Base-by-base conservation (phyloP, 2,113 vertebrate genomes). In the Elgaria multicarinata region DNA sequence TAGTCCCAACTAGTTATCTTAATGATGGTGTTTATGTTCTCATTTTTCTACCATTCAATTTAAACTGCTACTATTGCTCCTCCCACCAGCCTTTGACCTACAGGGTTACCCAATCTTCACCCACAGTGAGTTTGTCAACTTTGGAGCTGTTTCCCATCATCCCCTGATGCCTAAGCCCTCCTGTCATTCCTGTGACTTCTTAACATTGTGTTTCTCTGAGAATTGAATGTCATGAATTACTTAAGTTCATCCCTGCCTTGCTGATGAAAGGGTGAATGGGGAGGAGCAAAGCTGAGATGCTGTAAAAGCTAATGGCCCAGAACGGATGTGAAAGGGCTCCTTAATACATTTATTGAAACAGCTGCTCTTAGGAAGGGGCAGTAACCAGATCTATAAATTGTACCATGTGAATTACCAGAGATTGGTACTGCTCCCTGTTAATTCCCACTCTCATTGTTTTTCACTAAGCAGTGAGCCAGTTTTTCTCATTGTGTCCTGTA, bases 271-370 rank as follows among this genome's bases (percentile, higher is more conserved):
- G 58, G 26, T 76, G 81, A 55, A 22, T 31, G 26, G 81, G 62
- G 72, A 78, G 88, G 62, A 78, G 44, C 75, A 89, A 84, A 55
- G 6, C 28, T 26, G 50, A 78, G 74, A 89, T 69, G 36, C 44
- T 7, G 18, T 79, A 89, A 89, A 89, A 84, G 58, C 44, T 67
- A 84, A 89, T 88, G 77, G 83, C 62, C 44, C 62, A 33, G 74
- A 89, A 89, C 44, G 39, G 74, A 85, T 85, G 82, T 28, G 62
- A 89, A 84, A 69, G 58, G 74, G 74, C 26, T 85, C 44, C 72
- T 67, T 78, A 67, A 67, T 78, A 77, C 62, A 85, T 46, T 78
- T 77, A 85, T 55, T 55, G 88, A 85, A 84, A 77, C 88, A 89
- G 88, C 88, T 85, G 72, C 20, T 78, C 77, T 55, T 80, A 67